Evolutionary conservation across 2,113 vertebrate genomes (phyloP), one percentile per base, ranked within the genome.

Genomic region (Probosciger aterrimus): DNA sequence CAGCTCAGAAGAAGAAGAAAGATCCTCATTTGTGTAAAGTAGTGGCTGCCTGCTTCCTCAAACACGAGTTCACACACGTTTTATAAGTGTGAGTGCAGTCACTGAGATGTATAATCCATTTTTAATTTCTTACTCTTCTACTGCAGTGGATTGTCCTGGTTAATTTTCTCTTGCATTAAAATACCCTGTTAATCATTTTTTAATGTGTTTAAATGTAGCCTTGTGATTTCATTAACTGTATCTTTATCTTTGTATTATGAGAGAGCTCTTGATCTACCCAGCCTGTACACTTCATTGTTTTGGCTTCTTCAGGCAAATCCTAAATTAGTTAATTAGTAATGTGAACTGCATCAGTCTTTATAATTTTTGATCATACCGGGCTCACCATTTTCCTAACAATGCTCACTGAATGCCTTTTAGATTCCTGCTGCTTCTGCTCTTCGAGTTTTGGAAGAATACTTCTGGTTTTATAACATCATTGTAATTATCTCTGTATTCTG

Each of bases 81-180:
- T 39, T 39, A 2, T n/a, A 27, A 67, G 25, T 55, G 49, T 23
- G 57, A 94, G 18, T n/a, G 50, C 59, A 65, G 10, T 52, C 75
- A 30, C n/a, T 69, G 49, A 64, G 62, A 43, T 35, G 53, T 37
- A 7, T 59, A n/a, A 81, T 62, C 28, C 31, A 23, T 76, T 86
- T 82, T 62, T 80, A 44, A 65, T 90, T 4, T 88, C 63, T 69
- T 35, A 15, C 27, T 84, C 41, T 73, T 78, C 25, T 65, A 11
- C 41, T 86, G 49, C n/a, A 37, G 7, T 70, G 41, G 88, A 70
- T 70, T 44, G 31, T 57, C 28, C 53, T 39, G 24, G n/a, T 81
- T 90, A 77, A 77, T 90, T 92, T 90, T 62, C 65, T 63, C 17
- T 73, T 86, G 19, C 53, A 63, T 70, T 94, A 77, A 93, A 92